Conservation (phyloP, 1,140 invertebrate genomes). For the Danaus melanippus region DNA sequence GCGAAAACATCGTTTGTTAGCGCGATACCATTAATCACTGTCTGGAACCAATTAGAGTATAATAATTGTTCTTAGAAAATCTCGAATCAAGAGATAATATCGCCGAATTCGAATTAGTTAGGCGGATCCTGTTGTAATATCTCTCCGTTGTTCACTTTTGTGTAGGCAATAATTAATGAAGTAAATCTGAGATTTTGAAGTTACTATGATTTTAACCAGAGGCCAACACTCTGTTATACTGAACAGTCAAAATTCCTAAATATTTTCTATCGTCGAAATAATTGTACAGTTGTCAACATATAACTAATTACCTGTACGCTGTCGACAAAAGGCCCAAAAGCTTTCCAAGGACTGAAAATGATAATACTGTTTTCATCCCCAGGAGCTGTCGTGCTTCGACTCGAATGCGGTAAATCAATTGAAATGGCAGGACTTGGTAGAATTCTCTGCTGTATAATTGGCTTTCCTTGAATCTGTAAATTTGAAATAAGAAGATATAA, state of each 20-base stretch:
- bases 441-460: constrained; percentile 58
- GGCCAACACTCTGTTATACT: too few species aligned
- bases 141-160: too few species aligned
- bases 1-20: constrained; percentile 33
- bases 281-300: too few species aligned
- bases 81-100: constrained; percentile 27
- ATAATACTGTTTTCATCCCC: constrained; percentile 60
- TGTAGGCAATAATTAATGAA: too few species aligned
- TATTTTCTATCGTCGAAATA: too few species aligned
- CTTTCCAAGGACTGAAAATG: constrained; percentile 65
- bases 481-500: constrained; percentile 1
- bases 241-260: too few species aligned
- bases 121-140: constrained; percentile 1
- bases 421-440: constrained; percentile 59
- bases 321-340: constrained; percentile 62
- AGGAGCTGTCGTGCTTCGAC: constrained; percentile 33
- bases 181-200: too few species aligned
- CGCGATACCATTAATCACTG: constrained; percentile 42
- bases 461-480: constrained; percentile 61
- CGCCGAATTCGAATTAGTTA: constrained; percentile 27
- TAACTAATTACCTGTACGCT: constrained; percentile 48
- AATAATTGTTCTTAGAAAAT: constrained; percentile 43
- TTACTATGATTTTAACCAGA: too few species aligned
- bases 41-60: constrained; percentile 51
- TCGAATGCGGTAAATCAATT: constrained; percentile 41